phyloP scores from a whole-genome alignment of 2,797 vertebrate species.

The Amazona ochrocephala region DNA sequence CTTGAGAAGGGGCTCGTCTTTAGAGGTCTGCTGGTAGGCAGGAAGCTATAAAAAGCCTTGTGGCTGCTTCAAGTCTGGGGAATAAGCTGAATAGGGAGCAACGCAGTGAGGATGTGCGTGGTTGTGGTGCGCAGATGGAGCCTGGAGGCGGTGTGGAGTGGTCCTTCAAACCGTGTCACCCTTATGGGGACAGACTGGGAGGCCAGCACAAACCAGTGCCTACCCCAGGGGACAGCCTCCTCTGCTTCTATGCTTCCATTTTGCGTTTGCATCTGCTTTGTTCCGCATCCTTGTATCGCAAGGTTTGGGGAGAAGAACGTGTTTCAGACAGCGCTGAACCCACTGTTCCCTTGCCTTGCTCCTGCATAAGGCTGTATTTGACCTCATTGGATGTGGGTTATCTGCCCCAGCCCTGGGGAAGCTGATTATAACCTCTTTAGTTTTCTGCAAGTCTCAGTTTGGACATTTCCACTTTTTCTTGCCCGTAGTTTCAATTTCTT shows the following conservation, averaged over 20 bases:
- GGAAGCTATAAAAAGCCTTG: neutral
- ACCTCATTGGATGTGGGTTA: rapidly evolving
- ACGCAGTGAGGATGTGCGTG: rapidly evolving
- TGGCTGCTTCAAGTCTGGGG: neutral
- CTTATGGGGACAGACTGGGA: neutral
- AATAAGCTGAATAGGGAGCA: neutral
- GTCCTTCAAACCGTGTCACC: neutral
- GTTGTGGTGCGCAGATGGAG: neutral
- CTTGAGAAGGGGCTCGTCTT: neutral
- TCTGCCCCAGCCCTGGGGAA: neutral
- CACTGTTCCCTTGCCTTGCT: neutral
- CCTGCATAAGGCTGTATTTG: neutral
- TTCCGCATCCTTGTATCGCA: neutral
- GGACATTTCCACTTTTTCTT: neutral
- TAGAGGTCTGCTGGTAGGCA: neutral
- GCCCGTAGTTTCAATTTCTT: neutral
- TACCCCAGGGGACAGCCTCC: neutral
- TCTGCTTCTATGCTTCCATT: neutral
- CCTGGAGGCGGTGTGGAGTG: neutral
- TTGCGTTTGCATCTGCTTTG: neutral
- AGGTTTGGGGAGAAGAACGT: rapidly evolving
- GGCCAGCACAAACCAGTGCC: neutral
- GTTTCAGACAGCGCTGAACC: neutral
- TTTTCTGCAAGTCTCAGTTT: rapidly evolving
- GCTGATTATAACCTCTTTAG: neutral